A percentile compares a stretch with the other conserved stretches of the same genome.
phyloP scores from a whole-genome alignment of 2,113 vertebrate genomes.

The Amblyopsis rosae region DNA sequence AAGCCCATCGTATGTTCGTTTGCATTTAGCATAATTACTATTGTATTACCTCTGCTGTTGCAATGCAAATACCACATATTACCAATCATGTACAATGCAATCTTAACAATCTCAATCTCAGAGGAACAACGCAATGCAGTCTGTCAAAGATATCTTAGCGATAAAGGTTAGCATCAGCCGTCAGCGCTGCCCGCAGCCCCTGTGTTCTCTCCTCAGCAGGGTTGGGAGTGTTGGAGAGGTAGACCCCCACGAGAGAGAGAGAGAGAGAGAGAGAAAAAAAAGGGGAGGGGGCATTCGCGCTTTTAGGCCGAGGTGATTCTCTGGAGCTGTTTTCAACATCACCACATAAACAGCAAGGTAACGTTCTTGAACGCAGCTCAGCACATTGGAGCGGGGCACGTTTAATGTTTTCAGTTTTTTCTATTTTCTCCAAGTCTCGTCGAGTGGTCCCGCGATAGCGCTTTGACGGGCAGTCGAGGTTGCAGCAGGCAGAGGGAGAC shows the following conservation, averaged over 20 bases:
- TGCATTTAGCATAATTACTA: too few relatives aligned
- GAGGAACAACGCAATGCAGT: too few relatives aligned
- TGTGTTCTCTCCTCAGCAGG: not conserved
- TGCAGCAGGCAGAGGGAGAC: slow-evolving; percentile 88
- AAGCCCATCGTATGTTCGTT: too few relatives aligned
- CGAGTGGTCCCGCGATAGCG: slow-evolving; percentile 84
- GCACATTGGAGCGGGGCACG: slow-evolving; percentile 33
- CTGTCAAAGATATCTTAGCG: too few relatives aligned
- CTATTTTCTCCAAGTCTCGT: slow-evolving; percentile 33
- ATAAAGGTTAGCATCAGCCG: too few relatives aligned
- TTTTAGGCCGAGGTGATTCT: too few relatives aligned
- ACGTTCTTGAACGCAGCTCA: slow-evolving; percentile 59
- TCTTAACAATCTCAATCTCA: too few relatives aligned
- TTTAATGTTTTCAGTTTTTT: slow-evolving; percentile 58
- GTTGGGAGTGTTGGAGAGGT: slow-evolving; percentile 1
- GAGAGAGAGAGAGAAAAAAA: slow-evolving; percentile 21
- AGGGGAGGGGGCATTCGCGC: slow-evolving; percentile 20
- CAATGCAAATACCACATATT: too few relatives aligned
- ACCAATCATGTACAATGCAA: too few relatives aligned
- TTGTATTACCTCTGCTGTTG: too few relatives aligned
- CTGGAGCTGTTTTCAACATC: too few relatives aligned
- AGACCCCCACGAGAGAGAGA: not conserved
- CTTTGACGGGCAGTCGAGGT: slow-evolving; percentile 79
- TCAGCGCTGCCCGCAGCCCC: too few relatives aligned
- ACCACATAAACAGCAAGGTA: not conserved